Base-by-base conservation (phyloP, 2,113 vertebrate genomes). In the Malurus cyaneus region DNA sequence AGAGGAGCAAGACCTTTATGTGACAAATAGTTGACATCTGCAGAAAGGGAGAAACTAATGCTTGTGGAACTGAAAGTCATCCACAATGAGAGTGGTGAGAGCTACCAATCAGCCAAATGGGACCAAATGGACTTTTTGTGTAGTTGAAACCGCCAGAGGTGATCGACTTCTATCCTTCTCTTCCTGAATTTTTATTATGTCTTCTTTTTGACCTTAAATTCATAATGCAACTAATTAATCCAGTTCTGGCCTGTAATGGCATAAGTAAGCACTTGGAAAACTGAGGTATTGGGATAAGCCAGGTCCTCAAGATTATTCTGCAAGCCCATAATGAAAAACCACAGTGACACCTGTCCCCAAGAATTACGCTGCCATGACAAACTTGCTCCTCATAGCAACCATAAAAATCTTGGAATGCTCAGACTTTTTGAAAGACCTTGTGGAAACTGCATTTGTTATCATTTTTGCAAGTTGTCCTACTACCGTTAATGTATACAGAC, bases 81-180 rank as follows among this genome's bases (percentile, higher is more conserved):
- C 80, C 76, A 77, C 78, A 80, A 86, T 92, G 91, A 92, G 92
- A 73, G 67, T 96, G 85, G 65, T 0, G 14, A 86, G 88, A 92
- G 88, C 92, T 80, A 86, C 87, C 29, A 31, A 94, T 89, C 94
- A 87, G 46, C 94, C 77, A 88, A 80, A 93, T n/a, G 70, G 78
- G 94, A 89, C 86, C 78, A 77, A 86, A 93, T 95, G 85, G 88
- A 95, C 69, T 92, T 90, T 56, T 67, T 57, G 92, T 92, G 90
- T 74, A 92, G 72, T 88, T 89, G 72, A 95, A 95, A 71, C 82
- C 95, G 85, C 44, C 86, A 79, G 69, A 79, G 82, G 92, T 93
- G 86, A 95, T 74, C 14, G 65, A 95, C 56, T 83, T 88, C 82
- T 78, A 36, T 70, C 84, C 83, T 92, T 76, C 71, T 76, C 88